Evolutionary conservation across 2,797 vertebrate species (phyloP).

Genomic region (Crypturellus tataupa): DNA sequence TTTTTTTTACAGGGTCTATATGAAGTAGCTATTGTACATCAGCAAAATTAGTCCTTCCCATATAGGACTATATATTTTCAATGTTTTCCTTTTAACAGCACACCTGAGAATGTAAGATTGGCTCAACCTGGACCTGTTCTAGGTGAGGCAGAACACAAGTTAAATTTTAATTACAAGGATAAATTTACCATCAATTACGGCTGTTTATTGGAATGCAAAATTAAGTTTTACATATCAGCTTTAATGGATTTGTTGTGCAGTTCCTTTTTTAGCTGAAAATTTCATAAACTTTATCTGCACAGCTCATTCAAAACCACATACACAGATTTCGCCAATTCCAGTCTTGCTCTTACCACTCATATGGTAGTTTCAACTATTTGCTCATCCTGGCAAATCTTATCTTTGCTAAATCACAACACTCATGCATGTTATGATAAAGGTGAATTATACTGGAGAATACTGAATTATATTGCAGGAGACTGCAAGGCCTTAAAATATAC

Average conservation of each 20-base stretch:
- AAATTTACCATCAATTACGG: not conserved
- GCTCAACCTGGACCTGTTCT: not conserved
- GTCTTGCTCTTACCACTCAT: not conserved
- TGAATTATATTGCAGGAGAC: no score
- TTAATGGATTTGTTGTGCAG: not conserved
- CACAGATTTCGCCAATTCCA: not conserved
- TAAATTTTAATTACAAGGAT: not conserved
- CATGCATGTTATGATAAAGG: rapidly evolving
- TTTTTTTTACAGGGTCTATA: not conserved
- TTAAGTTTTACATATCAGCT: not conserved
- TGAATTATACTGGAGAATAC: not conserved
- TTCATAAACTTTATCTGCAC: not conserved
- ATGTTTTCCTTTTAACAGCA: not conserved
- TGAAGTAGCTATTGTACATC: not conserved
- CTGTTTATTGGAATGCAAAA: not conserved
- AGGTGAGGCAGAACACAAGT: not conserved
- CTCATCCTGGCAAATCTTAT: not conserved
- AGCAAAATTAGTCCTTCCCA: not conserved
- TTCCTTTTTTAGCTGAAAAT: not conserved
- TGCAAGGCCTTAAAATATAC: not conserved
- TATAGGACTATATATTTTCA: no score
- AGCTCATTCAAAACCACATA: not conserved
- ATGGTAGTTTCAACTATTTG: not conserved
- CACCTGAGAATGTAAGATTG: not conserved
- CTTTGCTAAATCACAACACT: not conserved